These are phyloP conservation scores for Noctilio leporinus DNA, from an alignment of 2,113 vertebrate genomes.

Conservation along the genomic window DNA sequence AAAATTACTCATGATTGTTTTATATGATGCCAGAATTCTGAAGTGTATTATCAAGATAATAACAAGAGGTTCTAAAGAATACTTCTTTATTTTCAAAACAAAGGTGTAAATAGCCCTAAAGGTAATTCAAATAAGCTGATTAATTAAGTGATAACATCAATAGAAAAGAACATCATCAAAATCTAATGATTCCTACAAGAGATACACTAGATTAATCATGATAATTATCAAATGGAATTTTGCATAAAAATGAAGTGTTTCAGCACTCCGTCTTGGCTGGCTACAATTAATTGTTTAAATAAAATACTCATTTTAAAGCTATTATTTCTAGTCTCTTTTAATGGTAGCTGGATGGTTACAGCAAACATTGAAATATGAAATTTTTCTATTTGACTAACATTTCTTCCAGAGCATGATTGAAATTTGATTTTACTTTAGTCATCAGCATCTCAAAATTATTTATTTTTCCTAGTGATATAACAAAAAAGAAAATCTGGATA, in stretches of 20 bases:
- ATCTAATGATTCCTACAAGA: constrained; percentile 11
- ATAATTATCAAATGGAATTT: constrained; percentile 46
- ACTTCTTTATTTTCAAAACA: constrained; percentile 39
- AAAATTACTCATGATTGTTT: neutral
- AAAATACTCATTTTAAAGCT: neutral
- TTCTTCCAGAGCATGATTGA: neutral
- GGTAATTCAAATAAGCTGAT: constrained; percentile 9
- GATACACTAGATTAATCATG: neutral
- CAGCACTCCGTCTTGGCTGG: neutral
- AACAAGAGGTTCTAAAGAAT: constrained; percentile 16
- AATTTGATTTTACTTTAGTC: neutral
- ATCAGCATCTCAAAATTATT: neutral
- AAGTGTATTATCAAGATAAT: constrained; percentile 15
- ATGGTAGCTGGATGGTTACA: neutral
- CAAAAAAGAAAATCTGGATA: neutral
- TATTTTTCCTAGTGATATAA: neutral
- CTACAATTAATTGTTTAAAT: neutral
- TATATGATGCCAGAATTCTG: neutral
- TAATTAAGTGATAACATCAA: constrained; percentile 35
- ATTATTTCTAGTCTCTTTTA: neutral
- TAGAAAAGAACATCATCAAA: neutral
- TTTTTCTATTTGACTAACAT: neutral
- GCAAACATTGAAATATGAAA: neutral
- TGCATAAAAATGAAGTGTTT: neutral
- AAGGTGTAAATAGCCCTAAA: neutral